Percentiles rank a stretch among this genome's conserved stretches.
These are phyloP conservation scores for Saxidomus purpurata DNA, from an alignment of 1,140 invertebrate genomes.

Conservation along the genomic window DNA sequence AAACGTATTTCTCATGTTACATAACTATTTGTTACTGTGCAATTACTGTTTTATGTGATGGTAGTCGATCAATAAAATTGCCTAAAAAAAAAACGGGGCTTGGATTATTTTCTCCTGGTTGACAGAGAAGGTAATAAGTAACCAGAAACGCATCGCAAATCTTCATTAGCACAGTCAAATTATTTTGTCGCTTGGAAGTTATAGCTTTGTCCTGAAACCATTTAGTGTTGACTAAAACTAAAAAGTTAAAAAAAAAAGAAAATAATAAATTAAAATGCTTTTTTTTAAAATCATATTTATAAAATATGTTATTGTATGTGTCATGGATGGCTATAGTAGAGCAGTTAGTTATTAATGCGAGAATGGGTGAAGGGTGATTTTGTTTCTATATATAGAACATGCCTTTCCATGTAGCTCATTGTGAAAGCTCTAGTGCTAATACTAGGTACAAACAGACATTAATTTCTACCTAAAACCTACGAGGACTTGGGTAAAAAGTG, in stretches of 20 bases:
- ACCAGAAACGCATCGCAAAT: too few relatives aligned
- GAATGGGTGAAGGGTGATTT: conserved; percentile 41
- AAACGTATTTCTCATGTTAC: not conserved
- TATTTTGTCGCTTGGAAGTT: too few relatives aligned
- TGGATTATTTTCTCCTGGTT: conserved; percentile 12
- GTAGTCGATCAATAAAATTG: conserved; percentile 34
- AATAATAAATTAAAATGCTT: too few relatives aligned
- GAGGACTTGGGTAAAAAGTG: not conserved
- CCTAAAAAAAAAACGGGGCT: conserved; percentile 2
- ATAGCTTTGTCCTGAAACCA: too few relatives aligned
- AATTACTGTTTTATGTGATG: conserved; percentile 42
- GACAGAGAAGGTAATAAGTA: too few relatives aligned
- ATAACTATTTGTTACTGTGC: conserved; percentile 44
- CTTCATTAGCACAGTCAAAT: too few relatives aligned
- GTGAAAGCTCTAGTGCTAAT: conserved; percentile 36
- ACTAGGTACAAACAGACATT: conserved; percentile 9
- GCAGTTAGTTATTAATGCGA: not conserved
- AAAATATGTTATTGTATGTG: too few relatives aligned
- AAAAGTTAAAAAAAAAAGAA: too few relatives aligned
- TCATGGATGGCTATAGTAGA: conserved; percentile 24
- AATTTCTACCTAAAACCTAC: not conserved
- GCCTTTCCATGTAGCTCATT: conserved; percentile 40
- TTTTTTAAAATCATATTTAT: too few relatives aligned
- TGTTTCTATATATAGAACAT: conserved; percentile 31
- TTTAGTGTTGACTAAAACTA: too few relatives aligned